Base-by-base conservation (phyloP, 1,140 invertebrate species). In the Drosophila micromelanica region DNA sequence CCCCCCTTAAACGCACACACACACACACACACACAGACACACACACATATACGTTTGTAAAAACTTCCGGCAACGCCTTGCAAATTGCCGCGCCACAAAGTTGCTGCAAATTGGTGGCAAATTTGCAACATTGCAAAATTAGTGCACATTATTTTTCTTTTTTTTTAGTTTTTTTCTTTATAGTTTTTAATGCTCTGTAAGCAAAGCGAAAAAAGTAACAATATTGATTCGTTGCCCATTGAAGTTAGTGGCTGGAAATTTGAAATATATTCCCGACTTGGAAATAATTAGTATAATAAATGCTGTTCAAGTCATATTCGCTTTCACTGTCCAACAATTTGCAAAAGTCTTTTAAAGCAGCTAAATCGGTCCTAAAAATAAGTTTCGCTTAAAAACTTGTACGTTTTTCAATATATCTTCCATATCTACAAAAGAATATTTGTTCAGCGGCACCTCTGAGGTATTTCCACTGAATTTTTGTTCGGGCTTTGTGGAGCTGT, bases 71-170 rank as follows among this genome's bases (percentile, higher is more conserved):
- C 46, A 42, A 81, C 62, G 78, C 69, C 63, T 52, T 45, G 49
- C 55, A 64, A 61, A 69, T 54, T 73, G 57, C 43, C 42, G 52
- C 11, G 8, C 32, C 55, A 38, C 37, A 55, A 75, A 68, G 48
- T 71, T 69, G 60, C 59, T 37, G 51, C 52, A 45, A 72, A 61
- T 77, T 75, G 63, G 40, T 35, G 54, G 40, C 35, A 73, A 73
- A 68, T 72, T 56, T 59, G 76, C 52, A 72, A 57, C 65, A 78
- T 56, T 60, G 73, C 60, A 65, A 72, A 78, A 78, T 76, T 78
- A 78, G 42, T 43, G 45, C 23, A 45, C 57, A 76, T 71, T 73
- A 69, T 69, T 67, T 57, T 32, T 27, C 20, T 62, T 49, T 42
- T 43, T 43, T 17, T 60, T 49, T 20, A 40, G 17, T 15, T 35